These are phyloP conservation scores for Rotaria macrura DNA, from an alignment of 2,888 invertebrate species.

Conservation along the genomic window DNA sequence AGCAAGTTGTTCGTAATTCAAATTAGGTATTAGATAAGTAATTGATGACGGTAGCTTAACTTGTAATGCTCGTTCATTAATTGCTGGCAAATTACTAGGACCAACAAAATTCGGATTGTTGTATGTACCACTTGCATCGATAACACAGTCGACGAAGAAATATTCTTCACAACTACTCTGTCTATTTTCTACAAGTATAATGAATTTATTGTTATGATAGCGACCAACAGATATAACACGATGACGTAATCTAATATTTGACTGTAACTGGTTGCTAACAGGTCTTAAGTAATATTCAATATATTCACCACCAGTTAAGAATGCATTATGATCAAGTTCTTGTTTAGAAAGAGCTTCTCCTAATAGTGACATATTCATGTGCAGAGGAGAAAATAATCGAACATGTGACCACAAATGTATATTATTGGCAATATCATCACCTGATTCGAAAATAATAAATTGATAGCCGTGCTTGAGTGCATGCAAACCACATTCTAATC, in stretches of 20 bases:
- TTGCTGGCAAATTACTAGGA: not conserved
- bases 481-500: not conserved
- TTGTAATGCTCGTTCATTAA: not conserved
- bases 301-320: not conserved
- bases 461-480: not conserved
- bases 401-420: not conserved
- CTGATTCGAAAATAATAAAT: not conserved
- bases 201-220: not conserved
- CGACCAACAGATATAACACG: not conserved
- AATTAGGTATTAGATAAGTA: not conserved
- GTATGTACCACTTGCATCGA: conserved; percentile 6
- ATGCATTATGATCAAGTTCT: not conserved
- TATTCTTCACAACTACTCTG: not conserved
- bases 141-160: not conserved
- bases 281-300: not conserved
- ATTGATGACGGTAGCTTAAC: not conserved
- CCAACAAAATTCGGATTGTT: not conserved
- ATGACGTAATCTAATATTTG: not conserved
- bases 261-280: not conserved
- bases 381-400: not conserved
- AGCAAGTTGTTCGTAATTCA: not conserved
- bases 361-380: not conserved
- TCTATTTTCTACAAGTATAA: not conserved
- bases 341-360: not conserved
- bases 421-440: not conserved